Evolutionary conservation across 2,888 invertebrate genomes (phyloP).

Genomic region (Bedellia somnulentella): DNA sequence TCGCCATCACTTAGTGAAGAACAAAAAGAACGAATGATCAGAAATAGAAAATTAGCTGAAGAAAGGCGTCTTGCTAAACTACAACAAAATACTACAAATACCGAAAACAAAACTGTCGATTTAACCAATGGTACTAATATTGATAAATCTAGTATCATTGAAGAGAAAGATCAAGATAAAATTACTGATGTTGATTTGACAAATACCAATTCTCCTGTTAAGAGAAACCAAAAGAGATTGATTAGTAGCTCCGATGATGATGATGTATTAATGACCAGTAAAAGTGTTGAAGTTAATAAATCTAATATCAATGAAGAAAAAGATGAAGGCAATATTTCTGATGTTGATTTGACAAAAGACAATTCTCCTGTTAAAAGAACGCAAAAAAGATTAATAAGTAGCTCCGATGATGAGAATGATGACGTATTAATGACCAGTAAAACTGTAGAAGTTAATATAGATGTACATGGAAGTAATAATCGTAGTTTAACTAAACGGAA

Average conservation of each 20-base stretch:
- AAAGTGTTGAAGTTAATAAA: background rate
- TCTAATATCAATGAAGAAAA: background rate
- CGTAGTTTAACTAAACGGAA: background rate
- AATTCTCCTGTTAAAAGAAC: too few species aligned
- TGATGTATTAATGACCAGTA: background rate
- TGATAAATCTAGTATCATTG: background rate
- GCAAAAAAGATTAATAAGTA: too few species aligned
- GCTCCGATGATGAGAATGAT: background rate
- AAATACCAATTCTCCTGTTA: too few species aligned
- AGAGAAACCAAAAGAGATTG: too few species aligned
- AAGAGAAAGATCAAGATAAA: background rate
- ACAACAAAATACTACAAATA: slow-evolving; percentile 11
- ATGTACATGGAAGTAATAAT: background rate
- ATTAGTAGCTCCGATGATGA: too few species aligned
- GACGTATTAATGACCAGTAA: background rate
- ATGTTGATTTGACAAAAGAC: background rate
- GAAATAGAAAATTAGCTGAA: slow-evolving; percentile 67
- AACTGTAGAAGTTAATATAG: too few species aligned
- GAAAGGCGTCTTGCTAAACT: slow-evolving; percentile 63
- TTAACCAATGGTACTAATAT: background rate
- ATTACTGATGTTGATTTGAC: background rate
- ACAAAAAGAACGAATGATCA: slow-evolving; percentile 68
- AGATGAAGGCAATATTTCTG: background rate
- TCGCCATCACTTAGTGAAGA: slow-evolving; percentile 60
- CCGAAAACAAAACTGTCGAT: background rate